phyloP scores from a whole-genome alignment of 2,888 invertebrate genomes.

The Beris morrisii region DNA sequence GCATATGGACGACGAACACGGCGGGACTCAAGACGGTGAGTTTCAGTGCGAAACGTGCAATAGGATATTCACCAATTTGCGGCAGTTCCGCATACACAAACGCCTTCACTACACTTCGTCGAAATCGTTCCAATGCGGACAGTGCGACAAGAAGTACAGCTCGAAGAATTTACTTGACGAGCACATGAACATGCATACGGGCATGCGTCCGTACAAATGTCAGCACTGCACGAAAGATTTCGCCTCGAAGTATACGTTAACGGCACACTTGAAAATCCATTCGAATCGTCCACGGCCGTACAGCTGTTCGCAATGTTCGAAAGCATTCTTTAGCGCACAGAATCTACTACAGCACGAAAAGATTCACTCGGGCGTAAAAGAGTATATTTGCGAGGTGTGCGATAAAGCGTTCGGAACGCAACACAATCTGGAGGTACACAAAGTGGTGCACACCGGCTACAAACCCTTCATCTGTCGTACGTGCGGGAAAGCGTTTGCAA shows the following conservation, averaged over 20 bases:
- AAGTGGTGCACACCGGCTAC: slow-evolving; percentile 75
- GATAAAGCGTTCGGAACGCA: slow-evolving; percentile 76
- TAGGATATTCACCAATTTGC: slow-evolving; percentile 63
- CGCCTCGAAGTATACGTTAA: slow-evolving; percentile 77
- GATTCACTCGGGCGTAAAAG: slow-evolving; percentile 70
- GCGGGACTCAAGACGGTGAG: slow-evolving; percentile 63
- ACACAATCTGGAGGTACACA: slow-evolving; percentile 77
- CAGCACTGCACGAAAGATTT: slow-evolving; percentile 70
- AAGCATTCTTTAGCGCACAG: slow-evolving; percentile 75
- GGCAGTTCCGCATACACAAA: slow-evolving; percentile 65
- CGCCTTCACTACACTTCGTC: slow-evolving; percentile 65
- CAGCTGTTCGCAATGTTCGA: slow-evolving; percentile 68
- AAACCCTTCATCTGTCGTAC: slow-evolving; percentile 70
- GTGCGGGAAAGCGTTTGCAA: slow-evolving; percentile 73
- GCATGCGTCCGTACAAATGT: slow-evolving; percentile 69
- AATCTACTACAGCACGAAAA: slow-evolving; percentile 75
- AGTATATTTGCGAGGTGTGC: slow-evolving; percentile 44
- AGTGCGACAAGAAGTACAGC: slow-evolving; percentile 70
- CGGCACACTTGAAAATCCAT: slow-evolving; percentile 76
- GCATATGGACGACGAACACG: slow-evolving; percentile 66
- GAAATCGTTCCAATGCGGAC: slow-evolving; percentile 66
- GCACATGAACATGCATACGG: slow-evolving; percentile 72
- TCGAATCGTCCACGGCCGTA: slow-evolving; percentile 68
- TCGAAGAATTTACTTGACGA: slow-evolving; percentile 71
- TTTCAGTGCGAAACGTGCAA: slow-evolving; percentile 68